Conservation (phyloP, 2,797 vertebrate species). For the Octomys mimax region DNA sequence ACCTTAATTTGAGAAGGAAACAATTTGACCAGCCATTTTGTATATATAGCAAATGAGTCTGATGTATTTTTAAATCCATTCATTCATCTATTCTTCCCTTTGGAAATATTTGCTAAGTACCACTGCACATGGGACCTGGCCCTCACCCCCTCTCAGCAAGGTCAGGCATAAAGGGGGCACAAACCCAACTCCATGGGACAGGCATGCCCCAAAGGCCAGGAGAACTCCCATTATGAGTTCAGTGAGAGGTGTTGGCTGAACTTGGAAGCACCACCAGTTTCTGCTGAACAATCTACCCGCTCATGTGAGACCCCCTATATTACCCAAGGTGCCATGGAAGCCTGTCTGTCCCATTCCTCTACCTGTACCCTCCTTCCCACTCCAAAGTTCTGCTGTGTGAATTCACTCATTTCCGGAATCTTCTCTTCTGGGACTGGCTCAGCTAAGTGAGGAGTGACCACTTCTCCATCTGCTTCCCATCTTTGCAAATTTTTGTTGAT, state of each 20-base stretch:
- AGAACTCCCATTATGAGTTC: neutral
- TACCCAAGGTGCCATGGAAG: accelerated
- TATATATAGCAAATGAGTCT: neutral
- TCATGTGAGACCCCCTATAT: accelerated
- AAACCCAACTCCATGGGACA: accelerated
- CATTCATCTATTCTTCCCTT: neutral
- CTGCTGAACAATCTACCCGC: accelerated
- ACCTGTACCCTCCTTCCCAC: accelerated
- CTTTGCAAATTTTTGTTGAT: neutral
- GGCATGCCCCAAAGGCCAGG: accelerated
- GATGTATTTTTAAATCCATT: neutral
- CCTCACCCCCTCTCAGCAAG: neutral
- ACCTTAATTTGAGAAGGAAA: conserved; percentile 26
- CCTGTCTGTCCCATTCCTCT: neutral
- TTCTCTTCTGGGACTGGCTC: neutral
- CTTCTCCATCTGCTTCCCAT: neutral
- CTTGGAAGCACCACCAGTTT: accelerated
- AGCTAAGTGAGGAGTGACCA: neutral
- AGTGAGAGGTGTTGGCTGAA: neutral
- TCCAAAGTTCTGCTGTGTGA: accelerated
- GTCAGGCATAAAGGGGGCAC: accelerated
- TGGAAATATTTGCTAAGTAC: neutral
- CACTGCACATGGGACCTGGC: neutral
- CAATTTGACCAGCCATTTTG: neutral
- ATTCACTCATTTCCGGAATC: accelerated